These are phyloP conservation scores for Edolisoma coerulescens DNA, from an alignment of 2,113 vertebrate genomes.

Conservation along the genomic window DNA sequence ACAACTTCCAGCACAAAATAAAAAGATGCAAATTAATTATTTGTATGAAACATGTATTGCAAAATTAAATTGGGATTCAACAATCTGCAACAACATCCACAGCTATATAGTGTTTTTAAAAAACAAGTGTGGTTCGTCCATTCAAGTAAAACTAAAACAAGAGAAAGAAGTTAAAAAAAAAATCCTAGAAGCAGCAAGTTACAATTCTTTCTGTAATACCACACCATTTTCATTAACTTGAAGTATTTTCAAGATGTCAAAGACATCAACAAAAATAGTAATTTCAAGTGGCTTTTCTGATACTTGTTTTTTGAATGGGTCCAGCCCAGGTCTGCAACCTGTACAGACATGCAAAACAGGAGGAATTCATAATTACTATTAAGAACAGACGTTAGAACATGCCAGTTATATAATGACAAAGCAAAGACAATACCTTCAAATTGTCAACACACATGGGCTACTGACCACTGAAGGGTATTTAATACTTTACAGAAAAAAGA, in stretches of 20 bases:
- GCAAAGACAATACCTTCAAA: slow-evolving; percentile 54
- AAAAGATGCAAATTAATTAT: slow-evolving; percentile 63
- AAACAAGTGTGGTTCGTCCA: slow-evolving; percentile 56
- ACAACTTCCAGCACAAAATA: slow-evolving; percentile 19
- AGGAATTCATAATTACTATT: slow-evolving; percentile 22
- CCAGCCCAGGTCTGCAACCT: slow-evolving; percentile 84
- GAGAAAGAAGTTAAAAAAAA: slow-evolving; percentile 55
- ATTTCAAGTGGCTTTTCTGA: slow-evolving; percentile 64
- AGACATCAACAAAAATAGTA: slow-evolving; percentile 31
- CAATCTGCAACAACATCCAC: slow-evolving; percentile 60
- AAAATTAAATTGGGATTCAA: slow-evolving; percentile 43
- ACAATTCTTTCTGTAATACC: slow-evolving; percentile 62
- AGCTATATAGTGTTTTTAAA: slow-evolving; percentile 57
- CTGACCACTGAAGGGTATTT: slow-evolving; percentile 44
- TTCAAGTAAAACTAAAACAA: slow-evolving; percentile 75
- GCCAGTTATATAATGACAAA: slow-evolving; percentile 67
- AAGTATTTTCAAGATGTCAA: slow-evolving; percentile 62
- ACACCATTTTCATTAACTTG: slow-evolving; percentile 64
- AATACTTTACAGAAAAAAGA: slow-evolving; percentile 31
- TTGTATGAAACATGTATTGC: slow-evolving; percentile 56
- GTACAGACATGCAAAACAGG: slow-evolving; percentile 71
- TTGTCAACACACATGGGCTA: slow-evolving; percentile 52
- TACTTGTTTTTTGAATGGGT: slow-evolving; percentile 64
- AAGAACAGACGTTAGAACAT: slow-evolving; percentile 40
- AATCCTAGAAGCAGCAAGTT: slow-evolving; percentile 61